Conservation (phyloP, 2,888 invertebrate species). For the Sepiola atlantica region DNA sequence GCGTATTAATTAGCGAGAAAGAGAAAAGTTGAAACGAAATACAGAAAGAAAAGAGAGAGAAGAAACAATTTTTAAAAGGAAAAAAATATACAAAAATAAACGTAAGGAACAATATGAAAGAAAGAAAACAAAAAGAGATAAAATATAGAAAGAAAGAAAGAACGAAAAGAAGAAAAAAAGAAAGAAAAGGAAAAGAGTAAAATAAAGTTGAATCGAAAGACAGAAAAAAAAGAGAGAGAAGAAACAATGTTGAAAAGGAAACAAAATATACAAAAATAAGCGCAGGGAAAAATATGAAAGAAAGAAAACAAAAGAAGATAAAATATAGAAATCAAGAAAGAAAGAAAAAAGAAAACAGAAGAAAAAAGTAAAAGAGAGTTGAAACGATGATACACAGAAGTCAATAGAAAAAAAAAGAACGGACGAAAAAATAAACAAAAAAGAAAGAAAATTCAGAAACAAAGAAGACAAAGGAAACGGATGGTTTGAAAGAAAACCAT, state of each 20-base stretch:
- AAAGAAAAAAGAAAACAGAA: no score
- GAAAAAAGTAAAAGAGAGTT: no score
- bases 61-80: not conserved
- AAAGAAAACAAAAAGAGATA: not conserved
- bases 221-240: not conserved
- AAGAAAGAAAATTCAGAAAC: no score
- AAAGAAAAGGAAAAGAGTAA: not conserved
- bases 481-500: not conserved
- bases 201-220: not conserved
- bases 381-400: no score
- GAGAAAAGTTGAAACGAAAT: no score
- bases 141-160: not conserved
- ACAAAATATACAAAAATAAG: not conserved
- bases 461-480: not conserved
- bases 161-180: not conserved
- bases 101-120: not conserved
- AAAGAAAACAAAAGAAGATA: no score
- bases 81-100: not conserved
- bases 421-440: not conserved
- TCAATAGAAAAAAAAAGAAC: not conserved
- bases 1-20: no score
- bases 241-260: rapidly evolving
- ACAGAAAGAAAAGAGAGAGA: not conserved
- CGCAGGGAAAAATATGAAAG: no score
- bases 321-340: no score